Base-by-base conservation (phyloP, 2,113 vertebrate species). In the Calidris pygmaea region DNA sequence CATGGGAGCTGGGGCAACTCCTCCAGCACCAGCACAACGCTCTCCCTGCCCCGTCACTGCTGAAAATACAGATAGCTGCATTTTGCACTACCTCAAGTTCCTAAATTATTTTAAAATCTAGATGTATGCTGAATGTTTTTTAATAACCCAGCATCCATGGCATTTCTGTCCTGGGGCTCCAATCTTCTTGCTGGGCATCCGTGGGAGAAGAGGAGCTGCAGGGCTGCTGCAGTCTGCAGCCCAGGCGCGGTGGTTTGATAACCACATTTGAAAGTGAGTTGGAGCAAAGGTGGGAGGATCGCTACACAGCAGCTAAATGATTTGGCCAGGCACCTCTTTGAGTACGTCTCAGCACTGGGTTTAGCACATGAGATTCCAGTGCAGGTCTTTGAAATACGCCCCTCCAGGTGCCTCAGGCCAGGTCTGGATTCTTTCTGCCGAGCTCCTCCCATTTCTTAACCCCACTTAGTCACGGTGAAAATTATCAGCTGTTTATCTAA, bases 401-500 rank as follows among this genome's bases (percentile, higher is more conserved):
- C 1, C 0, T 66, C 45, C 52, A 21, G 30, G 32, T 75, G 62
- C 83, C 34, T 86, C 70, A 19, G 4, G 13, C 35, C 41, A 59
- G 35, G 16, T 37, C 74, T 79, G 52, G 11, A 48, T 93, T 84
- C 60, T 58, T 95, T 73, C 80, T 87, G 30, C 45, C 3, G 4
- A 89, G 48, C 65, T 90, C 77, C 77, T 94, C 83, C 80, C 41
- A 27, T 82, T 92, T 82, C 77, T 85, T 85, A 89, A 86, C 77
- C 29, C 43, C 43, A 37, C 2, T 73, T 58, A 82, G 41, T 87
- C 62, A 30, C 10, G 9, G 29, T 6, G 29, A 39, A 52, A 90
- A 89, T 65, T 71, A 82, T 72, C 80, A 89, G 45, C 53, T 89
- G 74, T 81, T 96, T 95, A 79, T 75, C 92, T 87, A 6, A 73